Evolutionary conservation across 2,888 invertebrate genomes (phyloP).

Genomic region (Hedychridium roseum): DNA sequence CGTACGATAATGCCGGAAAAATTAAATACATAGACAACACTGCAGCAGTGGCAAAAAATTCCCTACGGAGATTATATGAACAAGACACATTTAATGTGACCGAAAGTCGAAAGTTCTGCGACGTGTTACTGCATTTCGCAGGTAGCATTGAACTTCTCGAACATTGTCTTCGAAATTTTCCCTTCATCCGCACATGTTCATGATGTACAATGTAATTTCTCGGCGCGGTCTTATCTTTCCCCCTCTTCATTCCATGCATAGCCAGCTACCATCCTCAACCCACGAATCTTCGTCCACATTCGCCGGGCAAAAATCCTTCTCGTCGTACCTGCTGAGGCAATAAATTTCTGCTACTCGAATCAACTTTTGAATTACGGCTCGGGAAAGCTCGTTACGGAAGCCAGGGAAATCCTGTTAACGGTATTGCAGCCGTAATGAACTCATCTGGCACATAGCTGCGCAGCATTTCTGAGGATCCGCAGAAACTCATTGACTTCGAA

Average conservation of each 20-base stretch:
- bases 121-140: too few species aligned
- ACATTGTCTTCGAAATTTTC: too few species aligned
- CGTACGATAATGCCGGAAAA: too few species aligned
- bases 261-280: background rate
- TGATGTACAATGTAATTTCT: conserved; percentile 33
- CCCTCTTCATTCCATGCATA: background rate
- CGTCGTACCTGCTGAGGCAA: conserved; percentile 27
- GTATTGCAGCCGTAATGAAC: conserved; percentile 38
- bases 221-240: conserved; percentile 20
- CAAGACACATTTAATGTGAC: too few species aligned
- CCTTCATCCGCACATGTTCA: conserved; percentile 22
- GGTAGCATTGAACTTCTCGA: too few species aligned
- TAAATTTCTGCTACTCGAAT: conserved; percentile 46
- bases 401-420: conserved; percentile 37
- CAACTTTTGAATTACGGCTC: conserved; percentile 45
- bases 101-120: too few species aligned
- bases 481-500: too few species aligned
- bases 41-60: too few species aligned
- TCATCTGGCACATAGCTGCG: too few species aligned
- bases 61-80: too few species aligned
- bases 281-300: background rate
- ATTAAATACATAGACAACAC: too few species aligned
- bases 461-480: too few species aligned
- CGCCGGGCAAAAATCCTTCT: conserved; percentile 17
- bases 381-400: conserved; percentile 40